A percentile compares a stretch with the other conserved stretches of the same genome.
Conservation (phyloP, 2,797 vertebrate genomes). For the Mormyrus proboscirostris region DNA sequence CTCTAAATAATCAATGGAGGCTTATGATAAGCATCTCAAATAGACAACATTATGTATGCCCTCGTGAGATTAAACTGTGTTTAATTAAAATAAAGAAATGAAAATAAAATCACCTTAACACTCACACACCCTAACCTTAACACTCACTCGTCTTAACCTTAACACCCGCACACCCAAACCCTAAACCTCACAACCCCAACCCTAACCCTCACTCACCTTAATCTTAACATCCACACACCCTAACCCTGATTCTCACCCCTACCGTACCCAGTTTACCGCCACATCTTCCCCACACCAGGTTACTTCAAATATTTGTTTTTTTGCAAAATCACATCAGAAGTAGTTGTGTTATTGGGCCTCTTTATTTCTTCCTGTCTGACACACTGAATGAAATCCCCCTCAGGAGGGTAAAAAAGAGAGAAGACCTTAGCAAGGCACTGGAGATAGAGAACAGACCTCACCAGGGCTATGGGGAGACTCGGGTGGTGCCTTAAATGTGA, state of each 20-base stretch:
- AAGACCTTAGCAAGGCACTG: not conserved
- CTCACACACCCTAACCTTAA: not conserved
- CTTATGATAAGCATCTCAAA: not conserved
- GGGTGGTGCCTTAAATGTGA: not conserved
- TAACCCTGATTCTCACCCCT: not conserved
- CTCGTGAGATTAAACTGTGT: not conserved
- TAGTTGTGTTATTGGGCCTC: not conserved
- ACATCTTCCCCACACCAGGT: not conserved
- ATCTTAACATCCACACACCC: not conserved
- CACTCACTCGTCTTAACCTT: no score
- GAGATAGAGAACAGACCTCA: not conserved
- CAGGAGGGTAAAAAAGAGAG: not conserved
- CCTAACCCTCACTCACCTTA: not conserved
- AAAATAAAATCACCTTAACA: not conserved
- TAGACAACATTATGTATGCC: not conserved
- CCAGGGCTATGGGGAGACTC: not conserved
- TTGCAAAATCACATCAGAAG: not conserved
- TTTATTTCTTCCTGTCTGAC: not conserved
- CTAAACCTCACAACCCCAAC: no score
- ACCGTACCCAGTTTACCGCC: not conserved
- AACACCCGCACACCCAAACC: no score
- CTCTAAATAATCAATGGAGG: not conserved
- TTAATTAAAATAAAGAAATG: not conserved
- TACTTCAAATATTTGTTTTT: not conserved
- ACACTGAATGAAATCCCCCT: not conserved